Evolutionary conservation across 2,797 vertebrate species (phyloP).

Genomic region (Philypnodon macrostomus): DNA sequence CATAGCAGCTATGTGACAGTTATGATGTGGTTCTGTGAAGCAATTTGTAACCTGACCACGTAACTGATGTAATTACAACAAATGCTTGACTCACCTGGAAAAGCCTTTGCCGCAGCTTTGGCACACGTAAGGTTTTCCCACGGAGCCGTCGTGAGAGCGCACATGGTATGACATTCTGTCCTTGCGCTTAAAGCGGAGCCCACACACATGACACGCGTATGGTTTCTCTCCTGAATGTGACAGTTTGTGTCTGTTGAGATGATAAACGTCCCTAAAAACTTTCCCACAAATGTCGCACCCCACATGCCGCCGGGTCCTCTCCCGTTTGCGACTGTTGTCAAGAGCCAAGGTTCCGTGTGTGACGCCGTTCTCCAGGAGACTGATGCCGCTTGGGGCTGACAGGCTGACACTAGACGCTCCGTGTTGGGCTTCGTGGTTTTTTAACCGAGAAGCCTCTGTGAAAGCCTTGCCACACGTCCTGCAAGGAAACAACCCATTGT

Average conservation of each 20-base stretch:
- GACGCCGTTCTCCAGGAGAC: slow-evolving; percentile 69
- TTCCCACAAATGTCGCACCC: slow-evolving; percentile 98
- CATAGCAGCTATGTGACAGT: no score
- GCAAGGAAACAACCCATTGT: slow-evolving; percentile 86
- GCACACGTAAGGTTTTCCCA: slow-evolving; percentile 98
- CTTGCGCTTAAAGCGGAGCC: slow-evolving; percentile 95
- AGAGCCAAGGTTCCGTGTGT: slow-evolving; percentile 52
- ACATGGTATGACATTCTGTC: slow-evolving; percentile 99
- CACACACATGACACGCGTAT: slow-evolving; percentile 96
- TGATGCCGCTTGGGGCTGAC: slow-evolving; percentile 52
- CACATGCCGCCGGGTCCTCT: slow-evolving; percentile 93
- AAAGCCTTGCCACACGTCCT: slow-evolving; percentile 93
- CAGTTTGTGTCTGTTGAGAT: slow-evolving; percentile 98
- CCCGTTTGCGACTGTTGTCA: slow-evolving; percentile 87
- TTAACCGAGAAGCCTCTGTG: slow-evolving; percentile 88
- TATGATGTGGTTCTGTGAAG: no score
- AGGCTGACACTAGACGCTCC: slow-evolving; percentile 77
- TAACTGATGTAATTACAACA: no score
- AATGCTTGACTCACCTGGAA: slow-evolving; percentile 85
- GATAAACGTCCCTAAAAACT: slow-evolving; percentile 97
- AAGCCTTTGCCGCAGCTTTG: slow-evolving; percentile 99
- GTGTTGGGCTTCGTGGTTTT: slow-evolving; percentile 94
- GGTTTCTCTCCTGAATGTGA: slow-evolving; percentile 98
- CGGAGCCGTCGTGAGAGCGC: slow-evolving; percentile 95
- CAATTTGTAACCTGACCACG: no score